These are phyloP conservation scores for Aromia moschata DNA, from an alignment of 2,888 invertebrate species.

Conservation along the genomic window DNA sequence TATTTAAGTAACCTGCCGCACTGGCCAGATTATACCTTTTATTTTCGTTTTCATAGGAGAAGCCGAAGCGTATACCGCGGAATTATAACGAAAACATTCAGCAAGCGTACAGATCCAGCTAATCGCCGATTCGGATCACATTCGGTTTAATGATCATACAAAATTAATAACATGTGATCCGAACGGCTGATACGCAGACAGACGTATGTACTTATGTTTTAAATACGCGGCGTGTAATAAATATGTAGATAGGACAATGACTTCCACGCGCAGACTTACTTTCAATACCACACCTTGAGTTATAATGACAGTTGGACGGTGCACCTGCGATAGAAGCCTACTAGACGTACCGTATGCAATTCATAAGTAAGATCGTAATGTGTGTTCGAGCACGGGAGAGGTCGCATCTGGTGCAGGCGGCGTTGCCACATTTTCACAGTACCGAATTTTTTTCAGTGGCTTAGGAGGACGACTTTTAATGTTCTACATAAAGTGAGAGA, in stretches of 20 bases:
- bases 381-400: background rate
- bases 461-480: too few relatives aligned
- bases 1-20: too few relatives aligned
- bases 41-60: background rate
- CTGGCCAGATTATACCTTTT: too few relatives aligned
- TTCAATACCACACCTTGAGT: constrained; percentile 54
- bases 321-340: constrained; percentile 50
- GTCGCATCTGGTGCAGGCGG: background rate
- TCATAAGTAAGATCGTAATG: constrained; percentile 23
- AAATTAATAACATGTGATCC: constrained; percentile 34
- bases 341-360: constrained; percentile 41
- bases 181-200: constrained; percentile 36
- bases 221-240: constrained; percentile 46
- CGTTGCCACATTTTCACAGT: background rate
- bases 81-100: background rate
- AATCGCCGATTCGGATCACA: constrained; percentile 31
- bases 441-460: background rate
- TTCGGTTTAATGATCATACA: constrained; percentile 36
- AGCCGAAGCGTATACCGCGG: background rate
- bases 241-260: constrained; percentile 54
- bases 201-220: constrained; percentile 39
- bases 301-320: constrained; percentile 52
- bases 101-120: background rate
- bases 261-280: constrained; percentile 51
- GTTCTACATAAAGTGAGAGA: too few relatives aligned